phyloP scores from a whole-genome alignment of 30 jellyfish, hydroid and myxozoan genomes.

The Clytia hemisphaerica region DNA sequence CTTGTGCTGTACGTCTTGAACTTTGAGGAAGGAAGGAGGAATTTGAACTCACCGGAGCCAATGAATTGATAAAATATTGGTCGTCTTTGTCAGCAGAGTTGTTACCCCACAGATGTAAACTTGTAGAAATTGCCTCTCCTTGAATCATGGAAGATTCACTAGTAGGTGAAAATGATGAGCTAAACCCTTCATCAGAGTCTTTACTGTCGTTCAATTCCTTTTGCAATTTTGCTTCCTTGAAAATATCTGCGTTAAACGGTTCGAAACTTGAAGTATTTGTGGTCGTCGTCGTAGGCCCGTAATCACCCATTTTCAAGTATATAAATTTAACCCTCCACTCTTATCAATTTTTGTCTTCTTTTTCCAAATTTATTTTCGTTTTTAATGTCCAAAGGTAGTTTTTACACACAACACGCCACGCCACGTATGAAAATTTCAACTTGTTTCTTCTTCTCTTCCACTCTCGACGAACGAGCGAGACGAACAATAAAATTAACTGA shows the following conservation, averaged over 20 bases:
- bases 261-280: slow-evolving; percentile 73
- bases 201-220: slow-evolving; percentile 87
- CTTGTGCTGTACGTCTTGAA: slow-evolving; percentile 34
- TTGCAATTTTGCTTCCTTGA: slow-evolving; percentile 53
- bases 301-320: slow-evolving; percentile 99
- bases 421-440: too few relatives aligned
- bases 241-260: slow-evolving; percentile 58
- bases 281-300: slow-evolving; percentile 97
- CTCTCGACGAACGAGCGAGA: too few relatives aligned
- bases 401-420: too few relatives aligned
- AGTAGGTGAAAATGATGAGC: slow-evolving; percentile 98
- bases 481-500: too few relatives aligned
- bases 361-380: too few relatives aligned
- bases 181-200: slow-evolving; percentile 98
- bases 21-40: slow-evolving; percentile 41
- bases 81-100: slow-evolving; percentile 65
- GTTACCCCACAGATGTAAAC: slow-evolving; percentile 82
- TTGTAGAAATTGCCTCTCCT: slow-evolving; percentile 78
- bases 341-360: too few relatives aligned
- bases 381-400: too few relatives aligned
- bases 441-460: too few relatives aligned
- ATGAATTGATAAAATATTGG: slow-evolving; percentile 64
- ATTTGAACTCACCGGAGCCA: slow-evolving; percentile 69
- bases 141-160: slow-evolving; percentile 97
- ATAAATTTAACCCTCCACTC: too few relatives aligned